Evolutionary conservation across 2,797 vertebrate species (phyloP), one percentile per base, ranked within the genome.

Genomic region (Apogon hyalosoma): DNA sequence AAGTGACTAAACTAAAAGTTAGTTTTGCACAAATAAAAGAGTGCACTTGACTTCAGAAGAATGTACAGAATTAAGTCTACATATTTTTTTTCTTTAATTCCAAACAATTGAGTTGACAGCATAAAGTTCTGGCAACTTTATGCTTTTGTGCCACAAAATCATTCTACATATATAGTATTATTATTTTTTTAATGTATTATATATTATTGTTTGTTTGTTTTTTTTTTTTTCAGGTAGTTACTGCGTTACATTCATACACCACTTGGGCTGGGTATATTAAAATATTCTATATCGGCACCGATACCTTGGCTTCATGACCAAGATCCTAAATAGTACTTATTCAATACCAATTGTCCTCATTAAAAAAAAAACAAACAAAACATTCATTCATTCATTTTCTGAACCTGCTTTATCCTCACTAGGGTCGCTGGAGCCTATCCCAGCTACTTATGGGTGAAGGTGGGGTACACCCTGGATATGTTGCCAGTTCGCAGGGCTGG

Each of bases 71-170:
- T 40, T 1, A 68, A 28, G 15, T 47, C 18, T 62, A n/a, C 24
- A 53, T 36, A 36, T 1, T 7, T 56, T 6, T 21, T 6, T 38
- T 42, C 51, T 28, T 66, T 15, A 69, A 50, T 52, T 53, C 15
- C 54, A 72, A 75, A 84, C 50, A 53, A 77, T 55, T 9, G 18
- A 64, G 57, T 19, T 36, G 0, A 3, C 10, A 45, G 59, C 45
- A 19, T 49, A 38, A 67, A 12, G 67, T 84, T 73, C 63, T 70
- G 71, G 69, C 16, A 84, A 80, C 72, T 36, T 69, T 18, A 53
- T 71, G 60, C 63, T 83, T 59, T 58, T 4, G 61, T 65, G 78
- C 69, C 76, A 83, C 54, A 70, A 39, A 38, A 53, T 51, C 0
- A 16, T 36, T 62, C 48, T 41, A 15, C 6, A 12, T 50, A 28